These are phyloP conservation scores for Poecilia latipinna DNA, from an alignment of 2,113 vertebrate genomes.

Conservation along the genomic window DNA sequence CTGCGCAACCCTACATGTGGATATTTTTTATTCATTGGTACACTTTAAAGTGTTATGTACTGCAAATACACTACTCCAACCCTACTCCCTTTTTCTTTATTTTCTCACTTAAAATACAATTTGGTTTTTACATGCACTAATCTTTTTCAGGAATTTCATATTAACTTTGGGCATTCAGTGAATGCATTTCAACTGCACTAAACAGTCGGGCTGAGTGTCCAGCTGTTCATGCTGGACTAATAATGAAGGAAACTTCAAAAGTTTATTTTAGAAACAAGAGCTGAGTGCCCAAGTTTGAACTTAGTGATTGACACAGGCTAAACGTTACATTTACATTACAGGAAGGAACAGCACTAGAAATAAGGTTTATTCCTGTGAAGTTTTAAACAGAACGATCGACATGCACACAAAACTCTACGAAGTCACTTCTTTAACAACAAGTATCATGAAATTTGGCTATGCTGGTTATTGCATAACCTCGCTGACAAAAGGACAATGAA, in stretches of 20 bases:
- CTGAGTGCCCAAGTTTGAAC: neutral
- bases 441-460: neutral
- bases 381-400: neutral
- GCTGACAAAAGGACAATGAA: neutral
- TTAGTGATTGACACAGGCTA: neutral
- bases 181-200: neutral
- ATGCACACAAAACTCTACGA: neutral
- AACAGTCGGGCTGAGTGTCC: too few relatives aligned
- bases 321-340: too few relatives aligned
- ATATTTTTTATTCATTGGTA: too few relatives aligned
- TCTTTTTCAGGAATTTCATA: neutral
- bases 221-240: neutral
- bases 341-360: neutral
- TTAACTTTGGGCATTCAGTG: neutral
- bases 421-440: neutral
- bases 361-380: neutral
- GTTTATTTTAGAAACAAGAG: neutral
- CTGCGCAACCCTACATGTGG: too few relatives aligned
- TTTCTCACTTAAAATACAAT: too few relatives aligned
- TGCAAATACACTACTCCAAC: too few relatives aligned
- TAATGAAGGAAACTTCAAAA: neutral
- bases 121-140: neutral
- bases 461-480: slow-evolving; percentile 1
- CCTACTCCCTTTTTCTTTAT: too few relatives aligned
- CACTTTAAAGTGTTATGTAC: too few relatives aligned